phyloP scores from a whole-genome alignment of 2,888 invertebrate species.

The Pheosia tremula region DNA sequence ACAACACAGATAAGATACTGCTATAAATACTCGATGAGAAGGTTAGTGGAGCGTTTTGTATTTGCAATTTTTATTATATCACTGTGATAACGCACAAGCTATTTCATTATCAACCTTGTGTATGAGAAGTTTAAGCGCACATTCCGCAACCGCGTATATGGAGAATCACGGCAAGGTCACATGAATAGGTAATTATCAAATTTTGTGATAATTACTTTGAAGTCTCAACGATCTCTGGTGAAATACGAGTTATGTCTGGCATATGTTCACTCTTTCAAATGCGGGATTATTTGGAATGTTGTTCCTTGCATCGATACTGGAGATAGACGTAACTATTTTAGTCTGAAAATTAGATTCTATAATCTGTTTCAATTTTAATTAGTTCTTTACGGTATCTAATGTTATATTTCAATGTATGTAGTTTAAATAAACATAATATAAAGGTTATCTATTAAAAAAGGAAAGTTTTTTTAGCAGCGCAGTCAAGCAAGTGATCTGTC shows the following conservation, averaged over 20 bases:
- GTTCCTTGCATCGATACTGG: constrained; percentile 8
- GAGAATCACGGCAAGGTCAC: constrained; percentile 46
- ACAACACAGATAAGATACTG: constrained; percentile 47
- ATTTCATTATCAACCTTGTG: constrained; percentile 30
- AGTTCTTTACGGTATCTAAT: constrained; percentile 14
- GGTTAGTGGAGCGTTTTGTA: constrained; percentile 40
- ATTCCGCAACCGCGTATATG: constrained; percentile 26
- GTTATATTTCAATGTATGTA: constrained; percentile 7
- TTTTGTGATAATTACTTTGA: constrained; percentile 57
- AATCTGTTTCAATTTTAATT: constrained; percentile 12
- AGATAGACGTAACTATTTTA: constrained; percentile 8
- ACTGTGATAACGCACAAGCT: constrained; percentile 36
- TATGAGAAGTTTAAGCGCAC: constrained; percentile 19
- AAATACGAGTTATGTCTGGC: constrained; percentile 38
- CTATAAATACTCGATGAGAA: constrained; percentile 39
- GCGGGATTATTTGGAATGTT: constrained; percentile 8
- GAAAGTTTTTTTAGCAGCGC: not conserved
- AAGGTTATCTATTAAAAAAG: not conserved
- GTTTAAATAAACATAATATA: no score
- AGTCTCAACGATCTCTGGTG: constrained; percentile 44
- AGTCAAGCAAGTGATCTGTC: not conserved
- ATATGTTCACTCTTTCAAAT: constrained; percentile 19
- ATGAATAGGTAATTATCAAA: constrained; percentile 57
- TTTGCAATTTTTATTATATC: constrained; percentile 49
- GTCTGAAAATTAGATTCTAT: constrained; percentile 10